Conservation (phyloP, 2,113 vertebrate genomes). For the Sander lucioperca region DNA sequence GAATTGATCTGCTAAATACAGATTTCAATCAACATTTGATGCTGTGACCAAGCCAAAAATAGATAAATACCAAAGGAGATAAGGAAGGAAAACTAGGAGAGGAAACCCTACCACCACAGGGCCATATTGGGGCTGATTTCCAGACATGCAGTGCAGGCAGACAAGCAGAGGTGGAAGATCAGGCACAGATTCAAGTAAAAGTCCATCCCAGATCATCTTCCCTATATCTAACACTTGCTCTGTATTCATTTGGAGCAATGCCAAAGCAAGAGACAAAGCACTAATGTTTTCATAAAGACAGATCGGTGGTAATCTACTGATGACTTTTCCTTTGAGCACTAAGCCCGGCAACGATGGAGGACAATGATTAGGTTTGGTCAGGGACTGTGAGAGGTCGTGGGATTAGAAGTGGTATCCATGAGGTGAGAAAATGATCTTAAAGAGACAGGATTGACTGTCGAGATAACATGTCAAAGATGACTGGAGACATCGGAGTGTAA, state of each 20-base stretch:
- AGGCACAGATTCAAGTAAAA: conserved; percentile 32
- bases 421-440: conserved; percentile 37
- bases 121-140: conserved; percentile 29
- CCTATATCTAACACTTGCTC: not conserved
- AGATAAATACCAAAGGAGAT: not conserved
- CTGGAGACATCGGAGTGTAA: not conserved
- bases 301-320: not conserved
- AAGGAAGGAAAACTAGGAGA: conserved; percentile 40
- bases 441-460: not conserved
- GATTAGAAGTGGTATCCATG: not conserved
- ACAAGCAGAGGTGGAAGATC: conserved; percentile 49
- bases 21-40: conserved; percentile 3
- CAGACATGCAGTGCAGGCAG: conserved; percentile 72
- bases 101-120: conserved; percentile 11
- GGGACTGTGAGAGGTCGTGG: conserved; percentile 7
- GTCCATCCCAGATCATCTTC: conserved; percentile 14
- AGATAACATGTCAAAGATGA: conserved; percentile 11
- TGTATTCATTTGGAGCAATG: conserved; percentile 12
- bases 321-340: not conserved
- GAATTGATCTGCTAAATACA: not conserved
- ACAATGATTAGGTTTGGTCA: conserved; percentile 11
- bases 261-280: conserved; percentile 10
- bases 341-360: not conserved
- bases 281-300: conserved; percentile 6
- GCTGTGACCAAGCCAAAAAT: not conserved